These are phyloP conservation scores for Eidolon dupreanum DNA, from an alignment of 2,797 vertebrate genomes.

Conservation along the genomic window DNA sequence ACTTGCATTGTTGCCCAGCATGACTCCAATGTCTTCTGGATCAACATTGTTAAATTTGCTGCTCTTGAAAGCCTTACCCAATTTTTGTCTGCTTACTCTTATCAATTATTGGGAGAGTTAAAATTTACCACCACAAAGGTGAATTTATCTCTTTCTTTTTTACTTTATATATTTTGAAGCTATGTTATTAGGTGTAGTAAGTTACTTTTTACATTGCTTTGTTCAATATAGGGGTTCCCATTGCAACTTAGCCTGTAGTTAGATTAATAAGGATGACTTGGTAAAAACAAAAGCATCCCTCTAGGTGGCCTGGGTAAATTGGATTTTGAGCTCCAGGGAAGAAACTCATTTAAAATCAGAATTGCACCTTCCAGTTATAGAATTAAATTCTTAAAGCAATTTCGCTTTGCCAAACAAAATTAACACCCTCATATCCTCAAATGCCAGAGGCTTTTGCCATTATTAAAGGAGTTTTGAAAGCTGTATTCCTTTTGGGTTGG, in stretches of 20 bases:
- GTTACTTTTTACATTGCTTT: constrained; percentile 47
- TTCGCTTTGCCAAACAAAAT: constrained; percentile 64
- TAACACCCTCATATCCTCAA: constrained; percentile 30
- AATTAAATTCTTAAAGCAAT: constrained; percentile 66
- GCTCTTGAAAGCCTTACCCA: not conserved
- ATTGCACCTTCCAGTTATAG: constrained; percentile 47
- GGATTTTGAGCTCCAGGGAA: constrained; percentile 68
- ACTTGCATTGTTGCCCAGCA: not conserved
- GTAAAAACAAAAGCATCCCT: constrained; percentile 44
- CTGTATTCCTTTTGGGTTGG: not conserved
- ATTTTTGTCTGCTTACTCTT: not conserved
- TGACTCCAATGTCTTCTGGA: not conserved
- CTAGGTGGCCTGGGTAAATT: constrained; percentile 62
- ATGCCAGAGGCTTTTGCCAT: constrained; percentile 46
- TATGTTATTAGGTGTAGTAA: constrained; percentile 40
- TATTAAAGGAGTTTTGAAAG: constrained; percentile 56
- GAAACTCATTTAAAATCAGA: constrained; percentile 69
- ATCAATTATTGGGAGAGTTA: constrained; percentile 3
- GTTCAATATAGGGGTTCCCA: constrained; percentile 18
- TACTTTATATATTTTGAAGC: constrained; percentile 39
- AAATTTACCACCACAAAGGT: not conserved
- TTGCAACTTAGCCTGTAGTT: not conserved
- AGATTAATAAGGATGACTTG: constrained; percentile 57
- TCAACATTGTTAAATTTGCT: constrained; percentile 41
- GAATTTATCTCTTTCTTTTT: constrained; percentile 30